These are phyloP conservation scores for Monomorium pharaonis DNA, from an alignment of 1,140 invertebrate species.

Conservation along the genomic window DNA sequence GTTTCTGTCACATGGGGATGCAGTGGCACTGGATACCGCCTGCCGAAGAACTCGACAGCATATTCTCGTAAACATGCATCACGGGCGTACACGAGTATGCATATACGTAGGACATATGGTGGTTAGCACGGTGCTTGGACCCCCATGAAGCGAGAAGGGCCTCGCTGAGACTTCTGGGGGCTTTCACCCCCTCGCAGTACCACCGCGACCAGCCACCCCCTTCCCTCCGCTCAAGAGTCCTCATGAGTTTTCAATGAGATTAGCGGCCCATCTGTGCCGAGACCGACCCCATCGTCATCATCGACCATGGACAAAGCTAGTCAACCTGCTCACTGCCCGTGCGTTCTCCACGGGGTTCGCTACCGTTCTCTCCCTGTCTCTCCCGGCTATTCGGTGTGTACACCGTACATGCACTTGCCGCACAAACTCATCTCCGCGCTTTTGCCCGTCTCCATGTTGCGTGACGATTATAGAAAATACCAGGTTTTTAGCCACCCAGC, in stretches of 20 bases:
- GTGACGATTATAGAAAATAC: constrained; percentile 68
- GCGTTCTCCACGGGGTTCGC: constrained; percentile 76
- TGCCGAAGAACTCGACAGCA: constrained; percentile 59
- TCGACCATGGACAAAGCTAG: constrained; percentile 82
- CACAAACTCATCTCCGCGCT: constrained; percentile 64
- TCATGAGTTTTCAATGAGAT: constrained; percentile 86
- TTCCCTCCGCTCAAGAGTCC: constrained; percentile 79
- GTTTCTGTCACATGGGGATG: background rate
- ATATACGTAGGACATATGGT: constrained; percentile 85
- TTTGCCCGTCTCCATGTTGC: background rate
- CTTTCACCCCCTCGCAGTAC: constrained; percentile 64
- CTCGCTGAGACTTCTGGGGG: constrained; percentile 68
- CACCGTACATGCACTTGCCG: constrained; percentile 80
- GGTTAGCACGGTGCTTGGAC: constrained; percentile 80
- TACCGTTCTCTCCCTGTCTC: constrained; percentile 62
- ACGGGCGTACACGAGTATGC: constrained; percentile 65
- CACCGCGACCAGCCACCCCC: constrained; percentile 47
- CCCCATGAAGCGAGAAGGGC: constrained; percentile 73
- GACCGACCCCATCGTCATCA: constrained; percentile 82
- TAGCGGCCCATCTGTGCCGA: constrained; percentile 85
- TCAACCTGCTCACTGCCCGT: constrained; percentile 82
- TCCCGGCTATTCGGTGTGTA: constrained; percentile 50
- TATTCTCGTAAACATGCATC: constrained; percentile 65
- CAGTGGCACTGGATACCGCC: background rate
- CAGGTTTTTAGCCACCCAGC: constrained; percentile 75